phyloP scores from a whole-genome alignment of 2,888 invertebrate species.

The Hedya salicella region DNA sequence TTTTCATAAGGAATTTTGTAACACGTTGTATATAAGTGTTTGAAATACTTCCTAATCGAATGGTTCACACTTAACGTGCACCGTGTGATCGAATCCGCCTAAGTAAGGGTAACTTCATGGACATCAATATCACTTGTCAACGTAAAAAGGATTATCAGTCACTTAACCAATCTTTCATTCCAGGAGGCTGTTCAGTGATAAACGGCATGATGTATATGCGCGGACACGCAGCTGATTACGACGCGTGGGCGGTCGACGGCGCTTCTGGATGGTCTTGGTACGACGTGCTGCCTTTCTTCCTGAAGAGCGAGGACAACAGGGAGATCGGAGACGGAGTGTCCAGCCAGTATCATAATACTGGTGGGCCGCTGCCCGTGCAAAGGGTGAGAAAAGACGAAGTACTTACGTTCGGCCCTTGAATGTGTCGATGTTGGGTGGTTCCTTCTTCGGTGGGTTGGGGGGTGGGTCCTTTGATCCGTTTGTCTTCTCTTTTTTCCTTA shows the following conservation, averaged over 20 bases:
- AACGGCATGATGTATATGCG: conserved; percentile 95
- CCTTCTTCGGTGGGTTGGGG: too few species aligned
- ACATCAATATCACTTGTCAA: too few species aligned
- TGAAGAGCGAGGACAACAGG: conserved; percentile 87
- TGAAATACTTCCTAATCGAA: too few species aligned
- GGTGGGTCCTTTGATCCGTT: too few species aligned
- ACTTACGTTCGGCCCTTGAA: too few species aligned
- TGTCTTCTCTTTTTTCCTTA: too few species aligned
- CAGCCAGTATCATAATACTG: conserved; percentile 84
- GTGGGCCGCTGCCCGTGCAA: conserved; percentile 86
- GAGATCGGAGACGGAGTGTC: conserved; percentile 86
- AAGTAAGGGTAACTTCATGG: too few species aligned
- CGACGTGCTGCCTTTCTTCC: conserved; percentile 91
- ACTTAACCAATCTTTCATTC: conserved; percentile 27
- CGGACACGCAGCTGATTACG: conserved; percentile 90
- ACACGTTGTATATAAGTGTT: too few species aligned
- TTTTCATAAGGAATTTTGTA: too few species aligned
- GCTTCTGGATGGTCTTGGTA: conserved; percentile 91
- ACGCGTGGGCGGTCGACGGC: conserved; percentile 90
- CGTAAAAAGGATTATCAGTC: background rate
- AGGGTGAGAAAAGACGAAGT: conserved; percentile 57
- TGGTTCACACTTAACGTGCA: too few species aligned
- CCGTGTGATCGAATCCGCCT: too few species aligned
- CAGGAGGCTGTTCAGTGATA: conserved; percentile 89
- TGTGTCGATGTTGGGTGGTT: too few species aligned